phyloP scores from a whole-genome alignment of 35 echinoderm and acorn worm species.

The Ophioderma brevispina region DNA sequence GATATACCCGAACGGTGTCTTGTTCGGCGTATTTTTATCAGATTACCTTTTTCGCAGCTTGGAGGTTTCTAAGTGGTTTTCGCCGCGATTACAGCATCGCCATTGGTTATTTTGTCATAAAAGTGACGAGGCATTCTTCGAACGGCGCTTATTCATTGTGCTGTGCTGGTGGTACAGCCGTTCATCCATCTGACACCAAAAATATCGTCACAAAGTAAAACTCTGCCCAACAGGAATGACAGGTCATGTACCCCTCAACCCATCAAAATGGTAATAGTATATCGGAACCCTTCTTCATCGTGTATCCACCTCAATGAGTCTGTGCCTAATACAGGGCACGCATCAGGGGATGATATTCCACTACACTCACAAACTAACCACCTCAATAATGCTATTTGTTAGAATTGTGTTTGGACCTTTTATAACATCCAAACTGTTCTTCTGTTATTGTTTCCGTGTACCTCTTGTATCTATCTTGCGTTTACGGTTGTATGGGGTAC shows the following conservation, averaged over 20 bases:
- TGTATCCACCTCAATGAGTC: background rate
- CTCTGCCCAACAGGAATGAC: too few relatives aligned
- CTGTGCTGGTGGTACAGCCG: too few relatives aligned
- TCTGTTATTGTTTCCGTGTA: conserved; percentile 22
- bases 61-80: conserved; percentile 47
- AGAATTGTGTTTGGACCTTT: conserved; percentile 46
- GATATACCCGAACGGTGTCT: conserved; percentile 48
- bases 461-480: conserved; percentile 16
- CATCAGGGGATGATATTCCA: background rate
- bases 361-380: background rate
- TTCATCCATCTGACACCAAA: too few relatives aligned
- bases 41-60: conserved; percentile 75
- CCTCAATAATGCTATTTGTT: conserved; percentile 32
- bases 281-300: too few relatives aligned
- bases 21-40: conserved; percentile 62
- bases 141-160: too few relatives aligned
- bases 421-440: background rate
- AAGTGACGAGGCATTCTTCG: too few relatives aligned
- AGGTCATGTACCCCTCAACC: too few relatives aligned
- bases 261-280: too few relatives aligned
- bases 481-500: conserved; percentile 32
- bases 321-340: background rate
- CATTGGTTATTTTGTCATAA: conserved; percentile 46
- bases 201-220: too few relatives aligned
- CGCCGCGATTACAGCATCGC: conserved; percentile 23